phyloP scores from a whole-genome alignment of 2,113 vertebrate genomes.

The Cyprinodon variegatus region DNA sequence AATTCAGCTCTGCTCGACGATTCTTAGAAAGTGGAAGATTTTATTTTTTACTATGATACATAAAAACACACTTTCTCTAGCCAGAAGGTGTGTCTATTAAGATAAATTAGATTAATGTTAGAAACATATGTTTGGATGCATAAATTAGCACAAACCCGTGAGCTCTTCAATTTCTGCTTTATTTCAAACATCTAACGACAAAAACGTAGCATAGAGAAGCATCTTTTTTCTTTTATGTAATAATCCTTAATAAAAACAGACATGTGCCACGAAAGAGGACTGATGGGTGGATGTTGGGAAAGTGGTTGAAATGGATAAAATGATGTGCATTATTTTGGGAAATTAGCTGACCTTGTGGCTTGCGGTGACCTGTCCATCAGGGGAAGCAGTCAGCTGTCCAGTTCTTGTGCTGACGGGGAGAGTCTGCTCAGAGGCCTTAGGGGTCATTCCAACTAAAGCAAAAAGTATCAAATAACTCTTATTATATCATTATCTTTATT shows the following conservation, averaged over 20 bases:
- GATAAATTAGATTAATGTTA: background rate
- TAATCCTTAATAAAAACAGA: background rate
- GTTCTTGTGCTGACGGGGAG: conserved; percentile 77
- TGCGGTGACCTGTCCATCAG: conserved; percentile 73
- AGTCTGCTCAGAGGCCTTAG: conserved; percentile 82
- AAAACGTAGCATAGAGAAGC: background rate
- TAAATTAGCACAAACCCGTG: background rate
- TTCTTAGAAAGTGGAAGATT: no score
- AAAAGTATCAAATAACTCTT: conserved; percentile 14
- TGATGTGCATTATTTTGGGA: background rate
- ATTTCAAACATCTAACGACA: background rate
- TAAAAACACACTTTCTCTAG: background rate
- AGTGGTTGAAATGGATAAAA: background rate
- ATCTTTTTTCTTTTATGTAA: background rate
- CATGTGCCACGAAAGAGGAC: no score
- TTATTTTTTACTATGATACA: no score
- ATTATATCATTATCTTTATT: background rate
- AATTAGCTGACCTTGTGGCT: conserved; percentile 55
- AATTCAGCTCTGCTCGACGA: no score
- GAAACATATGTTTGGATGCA: background rate
- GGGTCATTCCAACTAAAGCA: conserved; percentile 85
- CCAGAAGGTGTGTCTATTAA: background rate
- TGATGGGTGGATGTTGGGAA: background rate
- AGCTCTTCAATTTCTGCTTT: background rate
- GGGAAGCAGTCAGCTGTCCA: conserved; percentile 41